Conservation (phyloP, 2,888 invertebrate species). For the Lepidocyrtinus sp. region DNA sequence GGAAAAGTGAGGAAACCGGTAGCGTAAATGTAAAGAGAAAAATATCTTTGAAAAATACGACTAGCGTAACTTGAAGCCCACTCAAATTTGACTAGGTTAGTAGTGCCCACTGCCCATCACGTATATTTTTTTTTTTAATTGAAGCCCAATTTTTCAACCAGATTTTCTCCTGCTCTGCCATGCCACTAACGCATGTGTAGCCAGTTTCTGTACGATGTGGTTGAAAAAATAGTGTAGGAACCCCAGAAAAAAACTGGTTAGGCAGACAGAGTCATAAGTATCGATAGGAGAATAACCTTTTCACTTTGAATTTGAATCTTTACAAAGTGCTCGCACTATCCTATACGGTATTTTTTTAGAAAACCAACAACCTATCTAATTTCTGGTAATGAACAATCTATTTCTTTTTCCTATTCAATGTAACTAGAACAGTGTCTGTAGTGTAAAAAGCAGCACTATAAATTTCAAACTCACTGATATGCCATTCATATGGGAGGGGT, state of each 20-base stretch:
- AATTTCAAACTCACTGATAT: too few species aligned
- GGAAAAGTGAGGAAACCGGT: conserved; percentile 62
- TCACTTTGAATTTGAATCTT: neutral
- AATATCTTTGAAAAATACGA: conserved; percentile 18
- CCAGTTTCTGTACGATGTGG: neutral
- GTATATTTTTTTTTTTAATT: neutral
- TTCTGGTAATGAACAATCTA: neutral
- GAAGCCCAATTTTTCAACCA: neutral
- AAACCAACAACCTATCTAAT: neutral
- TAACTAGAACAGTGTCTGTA: conserved; percentile 8
- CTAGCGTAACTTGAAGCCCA: too few species aligned
- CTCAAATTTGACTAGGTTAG: too few species aligned
- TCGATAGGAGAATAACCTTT: conserved; percentile 11
- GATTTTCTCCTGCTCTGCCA: conserved; percentile 13
- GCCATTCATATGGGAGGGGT: too few species aligned
- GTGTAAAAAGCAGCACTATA: too few species aligned
- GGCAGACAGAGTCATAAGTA: neutral
- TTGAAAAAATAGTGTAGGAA: neutral
- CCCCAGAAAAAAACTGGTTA: neutral
- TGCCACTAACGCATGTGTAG: too few species aligned
- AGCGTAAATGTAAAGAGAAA: conserved; percentile 40
- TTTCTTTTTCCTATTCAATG: neutral
- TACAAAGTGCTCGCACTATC: too few species aligned
- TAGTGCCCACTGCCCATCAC: too few species aligned
- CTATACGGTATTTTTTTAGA: conserved; percentile 2